Conservation (phyloP, 2,888 invertebrate genomes). For the Orgyia antiqua region DNA sequence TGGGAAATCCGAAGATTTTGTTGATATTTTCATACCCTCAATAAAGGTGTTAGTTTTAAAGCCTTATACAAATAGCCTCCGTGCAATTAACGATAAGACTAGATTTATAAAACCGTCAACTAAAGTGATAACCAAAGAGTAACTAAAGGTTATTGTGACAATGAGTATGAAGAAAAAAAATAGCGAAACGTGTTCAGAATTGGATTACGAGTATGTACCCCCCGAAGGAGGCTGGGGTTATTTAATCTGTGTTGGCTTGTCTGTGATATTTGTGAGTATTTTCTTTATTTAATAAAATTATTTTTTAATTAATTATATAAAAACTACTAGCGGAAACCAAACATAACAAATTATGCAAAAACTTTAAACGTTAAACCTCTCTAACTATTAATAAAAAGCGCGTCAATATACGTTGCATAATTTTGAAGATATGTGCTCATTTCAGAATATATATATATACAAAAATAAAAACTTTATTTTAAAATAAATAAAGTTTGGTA, state of each 20-base stretch:
- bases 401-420: no score
- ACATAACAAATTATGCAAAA: no score
- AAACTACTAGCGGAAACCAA: no score
- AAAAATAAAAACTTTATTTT: no score
- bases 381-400: no score
- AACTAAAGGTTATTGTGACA: conserved; percentile 21
- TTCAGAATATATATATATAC: no score
- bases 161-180: conserved; percentile 47
- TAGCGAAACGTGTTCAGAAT: conserved; percentile 41
- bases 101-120: conserved; percentile 53
- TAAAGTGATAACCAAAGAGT: conserved; percentile 24
- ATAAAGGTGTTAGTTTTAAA: conserved; percentile 52
- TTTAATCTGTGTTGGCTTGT: conserved; percentile 80
- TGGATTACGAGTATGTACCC: conserved; percentile 63
- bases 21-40: conserved; percentile 48
- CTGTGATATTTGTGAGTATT: conserved; percentile 81
- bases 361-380: no score
- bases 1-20: conserved; percentile 60
- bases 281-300: no score
- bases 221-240: conserved; percentile 88
- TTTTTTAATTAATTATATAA: no score
- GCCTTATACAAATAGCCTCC: conserved; percentile 46
- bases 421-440: no score
- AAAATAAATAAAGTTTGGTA: no score
- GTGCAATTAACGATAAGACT: conserved; percentile 41